Evolutionary conservation across 2,888 invertebrate species (phyloP), one percentile per base, ranked within the genome.

Genomic region (Calliphora vomitoria): DNA sequence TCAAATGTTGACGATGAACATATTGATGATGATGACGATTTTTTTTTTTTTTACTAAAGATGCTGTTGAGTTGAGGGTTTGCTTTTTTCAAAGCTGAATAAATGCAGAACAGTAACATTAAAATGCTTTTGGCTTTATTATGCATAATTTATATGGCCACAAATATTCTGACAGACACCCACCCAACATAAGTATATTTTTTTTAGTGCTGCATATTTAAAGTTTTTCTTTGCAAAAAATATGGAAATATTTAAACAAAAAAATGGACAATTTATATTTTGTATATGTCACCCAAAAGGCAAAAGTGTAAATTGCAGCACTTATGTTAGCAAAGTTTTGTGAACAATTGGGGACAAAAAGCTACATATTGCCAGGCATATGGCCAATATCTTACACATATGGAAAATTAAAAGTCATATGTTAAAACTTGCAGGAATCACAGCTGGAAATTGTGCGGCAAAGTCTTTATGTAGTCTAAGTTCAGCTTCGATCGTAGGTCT

Each of bases 91-190:
- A 68, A 68, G 10, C 58, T 60, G 68, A 66, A 68, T 38, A n/a
- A 58, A 82, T 64, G 18, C 62, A 47, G 44, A 71, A 62, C 38
- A 78, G 78, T 60, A 74, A 74, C 72, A 82, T 68, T 53, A 82
- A 78, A 82, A 82, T 53, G 82, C 72, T 82, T 79, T 86, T 79
- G 68, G 71, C 74, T 60, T 78, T 80, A 50, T 79, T 66, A 25
- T 74, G 74, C 72, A 86, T 82, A 76, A 47, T 71, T 82, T 85
- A 62, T 31, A 44, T 35, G n/a, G 15, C 55, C 62, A 64, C 64
- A 41, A 58, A 69, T 41, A 69, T 69, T 53, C 41, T 25, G 31
- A 81, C 8, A 18, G 53, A 50, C 50, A 50, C 71, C 38, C 15
- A 62, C 18, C 41, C n/a, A 11, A 31, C 6, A 18, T 60, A n/a